Conservation (phyloP, 2,888 invertebrate genomes). For the Pyrrhosoma nymphula region DNA sequence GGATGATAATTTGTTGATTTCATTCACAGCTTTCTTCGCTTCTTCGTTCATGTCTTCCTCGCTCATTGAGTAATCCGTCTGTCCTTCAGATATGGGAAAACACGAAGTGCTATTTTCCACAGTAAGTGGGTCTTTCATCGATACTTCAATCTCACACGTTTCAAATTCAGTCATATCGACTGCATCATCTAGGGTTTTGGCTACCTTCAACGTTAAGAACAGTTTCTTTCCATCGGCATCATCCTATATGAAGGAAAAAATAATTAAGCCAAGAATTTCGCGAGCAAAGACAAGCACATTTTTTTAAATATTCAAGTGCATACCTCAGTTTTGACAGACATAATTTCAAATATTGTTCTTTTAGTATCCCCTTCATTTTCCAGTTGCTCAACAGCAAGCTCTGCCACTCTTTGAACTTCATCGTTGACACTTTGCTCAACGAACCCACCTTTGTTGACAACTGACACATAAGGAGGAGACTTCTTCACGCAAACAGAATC, state of each 20-base stretch:
- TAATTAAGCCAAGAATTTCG: neutral
- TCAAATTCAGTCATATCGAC: conserved; percentile 69
- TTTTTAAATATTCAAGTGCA: neutral
- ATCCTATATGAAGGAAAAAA: conserved; percentile 41
- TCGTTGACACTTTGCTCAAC: conserved; percentile 57
- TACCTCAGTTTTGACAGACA: conserved; percentile 70
- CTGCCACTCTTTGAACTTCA: conserved; percentile 68
- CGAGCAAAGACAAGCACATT: neutral
- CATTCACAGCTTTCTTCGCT: conserved; percentile 68
- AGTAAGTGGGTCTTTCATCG: conserved; percentile 66
- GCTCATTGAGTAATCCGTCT: conserved; percentile 55
- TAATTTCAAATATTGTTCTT: conserved; percentile 70
- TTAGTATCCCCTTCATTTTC: conserved; percentile 68
- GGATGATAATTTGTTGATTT: conserved; percentile 66
- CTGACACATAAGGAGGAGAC: conserved; percentile 8
- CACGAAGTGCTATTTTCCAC: conserved; percentile 58
- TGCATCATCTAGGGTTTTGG: conserved; percentile 68
- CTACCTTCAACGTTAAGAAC: conserved; percentile 70
- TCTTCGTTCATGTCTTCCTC: conserved; percentile 68
- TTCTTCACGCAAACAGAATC: conserved; percentile 66
- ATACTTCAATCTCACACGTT: conserved; percentile 70
- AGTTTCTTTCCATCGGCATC: conserved; percentile 66
- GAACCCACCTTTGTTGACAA: conserved; percentile 66
- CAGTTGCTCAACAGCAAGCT: conserved; percentile 68
- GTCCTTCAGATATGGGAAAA: conserved; percentile 67